Base-by-base conservation (phyloP, 2,888 invertebrate species). In the Rhopalosiphum nymphaeae region DNA sequence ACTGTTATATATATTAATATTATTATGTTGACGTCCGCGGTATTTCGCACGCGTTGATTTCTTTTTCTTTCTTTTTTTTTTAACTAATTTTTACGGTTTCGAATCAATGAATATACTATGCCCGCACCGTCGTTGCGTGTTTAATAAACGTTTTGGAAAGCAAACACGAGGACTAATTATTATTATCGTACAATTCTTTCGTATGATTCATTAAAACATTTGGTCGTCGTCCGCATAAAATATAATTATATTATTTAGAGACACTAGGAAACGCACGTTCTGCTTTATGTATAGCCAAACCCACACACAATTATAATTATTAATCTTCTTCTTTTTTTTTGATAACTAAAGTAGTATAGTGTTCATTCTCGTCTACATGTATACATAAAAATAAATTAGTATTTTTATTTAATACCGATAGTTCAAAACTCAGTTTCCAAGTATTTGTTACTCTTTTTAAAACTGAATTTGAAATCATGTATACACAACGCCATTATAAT, bases 101-200 rank as follows among this genome's bases (percentile, higher is more conserved):
- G 36, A 67, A 36, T 78, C 78, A 78, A 78, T 78, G 78, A 78
- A 78, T 78, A 78, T 78, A 78, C 78, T 78, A 25, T 78, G 9
- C 21, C 21, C 36, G 16, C 46, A n/a, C 44, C 10, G 84, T 46
- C 13, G 49, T 78, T 21, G 78, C 36, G 21, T 78, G 78, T 78
- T 78, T 78, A 86, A 86, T n/a, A 86, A 86, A 49, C 86, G 86
- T 46, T 29, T 86, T 86, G 44, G 44, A 46, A 86, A 46, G 44
- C 46, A 46, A 46, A 86, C 46, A 46, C 86, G 86, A 29, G 7
- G 46, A 86, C 86, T 86, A 86, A 86, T 86, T 16, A 46, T 86
- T 46, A 46, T 29, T 29, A 46, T 86, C 29, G 46, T 86, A 21
- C 78, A 36, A 36, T 36, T 36, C 9, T 21, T 78, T 78, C 78